Percentiles rank a stretch among this genome's conserved stretches.
These are phyloP conservation scores for Cyclophora punctaria DNA, from an alignment of 2,888 invertebrate species.

Conservation along the genomic window DNA sequence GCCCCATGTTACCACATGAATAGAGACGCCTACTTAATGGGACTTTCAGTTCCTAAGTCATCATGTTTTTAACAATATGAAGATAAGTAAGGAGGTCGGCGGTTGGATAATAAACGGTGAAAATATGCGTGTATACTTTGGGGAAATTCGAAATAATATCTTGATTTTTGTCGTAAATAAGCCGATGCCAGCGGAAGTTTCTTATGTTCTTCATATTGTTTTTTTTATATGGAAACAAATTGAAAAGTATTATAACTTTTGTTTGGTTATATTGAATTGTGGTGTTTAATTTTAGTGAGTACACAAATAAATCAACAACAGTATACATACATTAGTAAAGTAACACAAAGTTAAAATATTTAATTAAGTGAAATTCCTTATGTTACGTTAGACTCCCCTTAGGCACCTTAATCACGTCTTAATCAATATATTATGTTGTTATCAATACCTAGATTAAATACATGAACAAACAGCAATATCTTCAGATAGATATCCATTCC, in stretches of 20 bases:
- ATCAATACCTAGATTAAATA: no score
- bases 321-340: no score
- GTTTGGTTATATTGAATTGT: no score
- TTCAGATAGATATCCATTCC: no score
- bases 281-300: no score
- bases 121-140: constrained; percentile 55
- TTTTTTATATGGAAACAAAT: constrained; percentile 31
- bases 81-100: constrained; percentile 65
- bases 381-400: no score
- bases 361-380: no score
- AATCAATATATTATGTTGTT: no score
- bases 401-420: no score
- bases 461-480: no score
- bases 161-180: constrained; percentile 59
- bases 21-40: constrained; percentile 71
- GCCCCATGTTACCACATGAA: constrained; percentile 65
- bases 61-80: constrained; percentile 70
- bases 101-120: constrained; percentile 67
- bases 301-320: no score
- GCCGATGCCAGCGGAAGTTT: constrained; percentile 36
- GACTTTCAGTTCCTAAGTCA: constrained; percentile 74
- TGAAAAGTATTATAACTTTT: constrained; percentile 5
- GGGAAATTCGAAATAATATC: constrained; percentile 53
- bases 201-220: constrained; percentile 33
- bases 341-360: no score